Base-by-base conservation (phyloP, 2,888 invertebrate genomes). In the Eremobia ochroleuca region DNA sequence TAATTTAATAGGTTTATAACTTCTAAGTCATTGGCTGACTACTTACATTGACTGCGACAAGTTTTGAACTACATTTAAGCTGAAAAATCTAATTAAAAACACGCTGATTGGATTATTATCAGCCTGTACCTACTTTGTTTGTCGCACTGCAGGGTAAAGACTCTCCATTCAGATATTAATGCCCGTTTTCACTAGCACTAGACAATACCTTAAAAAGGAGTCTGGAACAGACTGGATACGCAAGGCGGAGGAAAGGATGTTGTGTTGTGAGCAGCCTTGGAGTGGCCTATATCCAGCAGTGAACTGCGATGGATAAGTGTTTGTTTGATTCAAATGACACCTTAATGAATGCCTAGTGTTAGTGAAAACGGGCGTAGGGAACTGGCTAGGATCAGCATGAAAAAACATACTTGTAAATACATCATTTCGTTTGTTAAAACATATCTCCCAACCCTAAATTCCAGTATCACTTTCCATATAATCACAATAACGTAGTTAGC, bases 401-500 rank as follows among this genome's bases (percentile, higher is more conserved):
- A 25, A 40, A 49, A 67, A 40, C 8, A 11, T 4, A 49, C 8
- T 37, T n/a, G 9, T 67, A 65, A 65, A 59, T 21, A 49, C n/a
- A 75, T 64, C 43, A 37, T 18, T 40, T 61, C 28, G 6, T 71
- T 64, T n/a, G 65, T 62, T 64, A 61, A 69, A 73, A 70, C 40
- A 64, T 58, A 34, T 73, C 31, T 37, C 70, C 59, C 70, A 62
- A n/a, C 49, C 61, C 21, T 65, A 69, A 73, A 75, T 64, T 49
- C 71, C 66, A 15, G 78, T 86, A 84, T 84, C 86, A 73, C 78
- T 84, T 75, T 82, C 79, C 66, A 82, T 43, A 64, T 83, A 79
- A 72, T 85, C 79, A 79, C 37, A 77, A 81, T 59, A 83, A 66
- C 49, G 66, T 55, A 72, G n/a, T n/a, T n/a, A n/a, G n/a, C 76